These are phyloP conservation scores for Proisotoma minuta DNA, from an alignment of 2,888 invertebrate genomes.

Conservation along the genomic window DNA sequence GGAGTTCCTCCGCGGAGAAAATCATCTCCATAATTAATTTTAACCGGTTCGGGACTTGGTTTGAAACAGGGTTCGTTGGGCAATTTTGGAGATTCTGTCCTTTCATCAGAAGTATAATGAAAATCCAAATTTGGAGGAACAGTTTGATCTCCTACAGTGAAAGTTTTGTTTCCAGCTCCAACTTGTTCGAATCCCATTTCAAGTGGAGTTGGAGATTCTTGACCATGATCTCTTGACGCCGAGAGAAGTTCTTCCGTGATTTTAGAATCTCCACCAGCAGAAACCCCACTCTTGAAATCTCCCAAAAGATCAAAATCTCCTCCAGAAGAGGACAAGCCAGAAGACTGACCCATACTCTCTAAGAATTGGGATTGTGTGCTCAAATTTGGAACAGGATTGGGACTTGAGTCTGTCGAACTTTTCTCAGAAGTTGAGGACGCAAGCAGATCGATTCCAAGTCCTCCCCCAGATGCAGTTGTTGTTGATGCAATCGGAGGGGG, in stretches of 20 bases:
- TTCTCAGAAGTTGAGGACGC: neutral
- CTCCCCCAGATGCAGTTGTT: constrained; percentile 4
- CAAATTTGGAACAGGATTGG: constrained; percentile 1
- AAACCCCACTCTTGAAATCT: neutral
- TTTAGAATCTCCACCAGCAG: constrained; percentile 17
- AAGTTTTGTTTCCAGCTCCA: constrained; percentile 10
- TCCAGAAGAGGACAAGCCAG: neutral
- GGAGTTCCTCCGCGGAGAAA: neutral
- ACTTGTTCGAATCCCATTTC: constrained; percentile 20
- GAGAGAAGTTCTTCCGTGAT: constrained; percentile 13
- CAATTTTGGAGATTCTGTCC: constrained; percentile 8
- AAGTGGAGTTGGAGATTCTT: constrained; percentile 33
- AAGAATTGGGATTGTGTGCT: constrained; percentile 5
- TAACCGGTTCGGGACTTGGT: constrained; percentile 8
- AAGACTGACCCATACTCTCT: neutral
- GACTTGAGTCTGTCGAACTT: constrained; percentile 9
- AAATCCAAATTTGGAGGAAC: constrained; percentile 24
- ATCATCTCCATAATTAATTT: neutral
- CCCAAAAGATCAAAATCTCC: constrained; percentile 10
- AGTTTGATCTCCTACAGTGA: constrained; percentile 20
- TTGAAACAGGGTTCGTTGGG: constrained; percentile 15
- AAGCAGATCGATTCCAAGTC: neutral
- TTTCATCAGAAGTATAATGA: neutral
- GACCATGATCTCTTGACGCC: constrained; percentile 26
- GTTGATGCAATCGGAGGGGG: neutral